Conservation (phyloP, 2,797 vertebrate species). For the Acomys russatus region DNA sequence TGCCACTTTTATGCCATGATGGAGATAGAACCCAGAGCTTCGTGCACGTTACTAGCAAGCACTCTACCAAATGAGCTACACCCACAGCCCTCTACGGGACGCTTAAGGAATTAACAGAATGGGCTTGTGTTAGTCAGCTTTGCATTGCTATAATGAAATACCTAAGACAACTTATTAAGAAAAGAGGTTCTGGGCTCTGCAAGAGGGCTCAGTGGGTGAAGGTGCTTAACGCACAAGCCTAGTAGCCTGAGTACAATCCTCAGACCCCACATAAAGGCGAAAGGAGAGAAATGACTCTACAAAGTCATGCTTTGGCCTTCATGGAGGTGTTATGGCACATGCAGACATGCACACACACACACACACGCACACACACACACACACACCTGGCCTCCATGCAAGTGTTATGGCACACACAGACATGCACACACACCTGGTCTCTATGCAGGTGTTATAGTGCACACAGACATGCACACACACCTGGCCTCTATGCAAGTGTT, state of each 20-base stretch:
- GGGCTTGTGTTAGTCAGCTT: not conserved
- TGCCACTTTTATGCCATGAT: not conserved
- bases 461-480: not conserved
- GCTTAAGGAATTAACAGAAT: constrained; percentile 25
- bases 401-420: not conserved
- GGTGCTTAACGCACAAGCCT: not conserved
- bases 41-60: not conserved
- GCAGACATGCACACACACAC: not conserved
- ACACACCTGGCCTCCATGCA: not conserved
- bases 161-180: not conserved
- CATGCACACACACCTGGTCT: not conserved
- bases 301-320: not conserved
- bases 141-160: not conserved
- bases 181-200: not conserved
- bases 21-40: too few species aligned
- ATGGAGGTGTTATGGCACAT: not conserved
- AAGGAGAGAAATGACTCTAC: not conserved
- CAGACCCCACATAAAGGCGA: not conserved
- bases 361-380: not conserved
- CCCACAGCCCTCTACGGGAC: not conserved
- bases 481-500: too few species aligned
- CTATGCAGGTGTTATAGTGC: too few species aligned
- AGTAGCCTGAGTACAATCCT: not conserved
- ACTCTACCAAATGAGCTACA: not conserved
- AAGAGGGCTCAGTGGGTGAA: not conserved